A percentile compares a stretch with the other conserved stretches of the same genome.
These are phyloP conservation scores for Meteorus cinctellus DNA, from an alignment of 2,888 invertebrate genomes.

Conservation along the genomic window DNA sequence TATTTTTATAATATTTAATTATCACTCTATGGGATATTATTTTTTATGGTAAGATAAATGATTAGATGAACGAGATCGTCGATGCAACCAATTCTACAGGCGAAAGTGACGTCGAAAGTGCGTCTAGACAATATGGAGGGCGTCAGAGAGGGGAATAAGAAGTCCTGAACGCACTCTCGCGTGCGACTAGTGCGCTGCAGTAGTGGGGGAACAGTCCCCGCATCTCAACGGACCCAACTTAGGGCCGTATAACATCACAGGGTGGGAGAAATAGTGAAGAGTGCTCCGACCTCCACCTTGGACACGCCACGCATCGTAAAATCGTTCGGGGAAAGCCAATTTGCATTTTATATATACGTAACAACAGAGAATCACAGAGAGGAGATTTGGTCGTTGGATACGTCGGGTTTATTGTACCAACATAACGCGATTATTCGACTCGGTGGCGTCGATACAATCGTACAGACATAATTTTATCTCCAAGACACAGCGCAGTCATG, in stretches of 20 bases:
- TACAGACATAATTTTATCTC: background rate
- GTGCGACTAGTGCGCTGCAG: slow-evolving; percentile 25
- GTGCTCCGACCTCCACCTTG: slow-evolving; percentile 58
- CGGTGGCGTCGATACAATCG: slow-evolving; percentile 23
- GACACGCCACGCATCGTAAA: slow-evolving; percentile 62
- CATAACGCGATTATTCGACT: slow-evolving; percentile 29
- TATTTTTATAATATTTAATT: no score
- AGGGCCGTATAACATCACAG: slow-evolving; percentile 42
- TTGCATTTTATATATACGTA: slow-evolving; percentile 66
- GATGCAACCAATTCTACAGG: slow-evolving; percentile 33
- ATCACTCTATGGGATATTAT: background rate
- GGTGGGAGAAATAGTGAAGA: slow-evolving; percentile 38
- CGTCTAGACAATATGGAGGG: slow-evolving; percentile 36
- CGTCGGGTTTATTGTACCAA: slow-evolving; percentile 40
- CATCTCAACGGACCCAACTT: background rate
- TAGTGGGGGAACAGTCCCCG: slow-evolving; percentile 18
- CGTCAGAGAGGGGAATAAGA: background rate
- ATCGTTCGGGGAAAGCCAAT: slow-evolving; percentile 60
- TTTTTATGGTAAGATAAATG: background rate
- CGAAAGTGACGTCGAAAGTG: slow-evolving; percentile 47
- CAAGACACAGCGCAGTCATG: background rate
- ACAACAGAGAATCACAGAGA: slow-evolving; percentile 11
- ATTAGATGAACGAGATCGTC: slow-evolving; percentile 16
- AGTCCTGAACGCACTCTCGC: slow-evolving; percentile 23
- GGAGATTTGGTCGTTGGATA: slow-evolving; percentile 64